These are phyloP conservation scores for Colletes latitarsis DNA, from an alignment of 1,140 invertebrate species.

Conservation along the genomic window DNA sequence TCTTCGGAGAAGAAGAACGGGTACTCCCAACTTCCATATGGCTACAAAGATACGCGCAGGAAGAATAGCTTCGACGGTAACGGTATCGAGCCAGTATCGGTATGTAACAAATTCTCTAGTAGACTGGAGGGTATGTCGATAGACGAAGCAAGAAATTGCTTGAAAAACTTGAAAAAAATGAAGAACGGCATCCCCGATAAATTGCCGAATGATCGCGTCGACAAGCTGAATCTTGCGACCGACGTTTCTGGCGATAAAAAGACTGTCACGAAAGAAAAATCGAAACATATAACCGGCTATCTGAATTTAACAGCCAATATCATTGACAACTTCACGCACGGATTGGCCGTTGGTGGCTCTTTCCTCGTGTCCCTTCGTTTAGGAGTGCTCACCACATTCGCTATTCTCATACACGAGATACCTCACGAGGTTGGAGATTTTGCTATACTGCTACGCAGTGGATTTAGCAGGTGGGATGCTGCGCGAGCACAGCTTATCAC, in stretches of 20 bases:
- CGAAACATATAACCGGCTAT: slow-evolving; percentile 91
- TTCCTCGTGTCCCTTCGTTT: slow-evolving; percentile 94
- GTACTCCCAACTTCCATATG: slow-evolving; percentile 14
- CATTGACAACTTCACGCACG: slow-evolving; percentile 99
- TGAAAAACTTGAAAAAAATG: slow-evolving; percentile 39
- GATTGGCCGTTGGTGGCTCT: slow-evolving; percentile 96
- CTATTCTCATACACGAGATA: slow-evolving; percentile 98
- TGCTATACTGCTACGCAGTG: slow-evolving; percentile 96
- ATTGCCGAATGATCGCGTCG: neutral
- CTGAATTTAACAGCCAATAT: slow-evolving; percentile 97
- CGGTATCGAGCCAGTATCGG: slow-evolving; percentile 35
- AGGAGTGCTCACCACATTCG: slow-evolving; percentile 95
- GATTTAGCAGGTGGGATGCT: slow-evolving; percentile 96
- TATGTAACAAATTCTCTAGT: slow-evolving; percentile 28
- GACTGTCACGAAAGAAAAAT: slow-evolving; percentile 19
- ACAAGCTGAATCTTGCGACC: neutral
- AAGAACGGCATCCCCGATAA: slow-evolving; percentile 40
- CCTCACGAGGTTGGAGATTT: slow-evolving; percentile 99
- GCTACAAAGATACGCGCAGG: slow-evolving; percentile 13
- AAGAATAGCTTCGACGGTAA: slow-evolving; percentile 50
- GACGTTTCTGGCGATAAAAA: neutral
- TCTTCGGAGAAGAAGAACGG: slow-evolving; percentile 53
- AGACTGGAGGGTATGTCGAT: slow-evolving; percentile 2
- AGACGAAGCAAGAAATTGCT: slow-evolving; percentile 25
- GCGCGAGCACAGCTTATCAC: slow-evolving; percentile 95